phyloP scores from a whole-genome alignment of 2,888 invertebrate species.

The Bimastos eiseni region DNA sequence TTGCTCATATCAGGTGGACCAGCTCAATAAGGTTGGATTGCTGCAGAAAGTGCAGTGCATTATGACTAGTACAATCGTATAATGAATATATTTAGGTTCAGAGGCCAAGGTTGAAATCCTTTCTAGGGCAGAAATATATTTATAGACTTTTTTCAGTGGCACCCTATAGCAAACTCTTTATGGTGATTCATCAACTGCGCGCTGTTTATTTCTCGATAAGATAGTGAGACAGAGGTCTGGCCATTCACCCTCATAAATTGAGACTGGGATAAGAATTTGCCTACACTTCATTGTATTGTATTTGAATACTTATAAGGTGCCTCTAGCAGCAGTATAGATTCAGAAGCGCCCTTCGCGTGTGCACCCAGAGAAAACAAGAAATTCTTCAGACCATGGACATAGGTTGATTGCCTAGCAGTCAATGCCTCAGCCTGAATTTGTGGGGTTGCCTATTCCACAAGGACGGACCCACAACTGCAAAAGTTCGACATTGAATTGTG shows the following conservation, averaged over 20 bases:
- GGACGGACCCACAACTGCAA: too few species aligned
- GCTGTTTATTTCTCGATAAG: background rate
- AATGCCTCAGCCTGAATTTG: too few species aligned
- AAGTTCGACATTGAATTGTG: too few species aligned
- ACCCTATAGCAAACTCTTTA: background rate
- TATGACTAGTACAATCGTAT: background rate
- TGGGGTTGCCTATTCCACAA: too few species aligned
- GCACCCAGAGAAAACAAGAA: too few species aligned
- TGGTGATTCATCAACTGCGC: background rate
- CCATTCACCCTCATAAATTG: background rate
- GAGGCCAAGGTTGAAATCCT: background rate
- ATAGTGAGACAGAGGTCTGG: background rate
- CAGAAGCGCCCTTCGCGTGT: too few species aligned
- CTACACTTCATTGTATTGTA: background rate
- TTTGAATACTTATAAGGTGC: too few species aligned
- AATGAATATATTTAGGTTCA: background rate
- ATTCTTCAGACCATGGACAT: too few species aligned
- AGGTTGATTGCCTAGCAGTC: too few species aligned
- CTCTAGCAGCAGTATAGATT: too few species aligned
- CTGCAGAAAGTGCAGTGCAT: background rate
- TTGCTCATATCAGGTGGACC: constrained; percentile 75
- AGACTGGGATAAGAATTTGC: background rate
- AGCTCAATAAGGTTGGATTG: constrained; percentile 64
- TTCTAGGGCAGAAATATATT: too few species aligned
- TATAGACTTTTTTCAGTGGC: background rate